phyloP scores from a whole-genome alignment of 2,888 invertebrate species.

The Melolontha melolontha region DNA sequence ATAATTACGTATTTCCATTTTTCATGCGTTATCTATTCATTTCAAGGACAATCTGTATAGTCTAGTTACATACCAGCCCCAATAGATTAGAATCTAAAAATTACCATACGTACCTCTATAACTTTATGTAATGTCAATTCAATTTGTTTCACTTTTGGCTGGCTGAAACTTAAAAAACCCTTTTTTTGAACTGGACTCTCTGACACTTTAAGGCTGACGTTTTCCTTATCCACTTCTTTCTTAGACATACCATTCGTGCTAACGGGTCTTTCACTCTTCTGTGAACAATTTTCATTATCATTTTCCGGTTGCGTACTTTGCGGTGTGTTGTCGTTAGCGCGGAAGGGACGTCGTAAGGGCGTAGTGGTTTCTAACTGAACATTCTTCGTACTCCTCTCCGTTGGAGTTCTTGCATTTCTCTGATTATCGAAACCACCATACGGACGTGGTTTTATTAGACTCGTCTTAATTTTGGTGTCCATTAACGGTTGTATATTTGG shows the following conservation, averaged over 20 bases:
- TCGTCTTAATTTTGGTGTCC: neutral
- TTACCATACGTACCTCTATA: slow-evolving; percentile 30
- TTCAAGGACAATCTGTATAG: no score
- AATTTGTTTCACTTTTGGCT: neutral
- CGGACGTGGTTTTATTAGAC: neutral
- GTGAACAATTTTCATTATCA: neutral
- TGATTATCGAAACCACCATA: neutral
- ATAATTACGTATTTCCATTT: no score
- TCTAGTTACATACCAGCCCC: no score
- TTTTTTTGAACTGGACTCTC: neutral
- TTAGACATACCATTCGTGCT: neutral
- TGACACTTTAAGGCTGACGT: neutral
- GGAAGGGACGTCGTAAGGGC: neutral
- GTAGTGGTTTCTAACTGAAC: neutral
- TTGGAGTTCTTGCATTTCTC: neutral
- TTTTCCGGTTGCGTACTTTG: neutral
- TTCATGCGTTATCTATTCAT: no score
- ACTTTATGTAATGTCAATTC: slow-evolving; percentile 18
- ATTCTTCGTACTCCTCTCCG: no score
- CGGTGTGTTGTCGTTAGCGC: neutral
- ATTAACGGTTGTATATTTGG: neutral
- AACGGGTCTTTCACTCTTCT: neutral
- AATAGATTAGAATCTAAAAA: no score
- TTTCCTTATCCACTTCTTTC: neutral
- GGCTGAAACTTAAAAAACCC: neutral